These are phyloP conservation scores for Pristionchus maxplancki DNA, from an alignment of 2,888 invertebrate species.

Conservation along the genomic window DNA sequence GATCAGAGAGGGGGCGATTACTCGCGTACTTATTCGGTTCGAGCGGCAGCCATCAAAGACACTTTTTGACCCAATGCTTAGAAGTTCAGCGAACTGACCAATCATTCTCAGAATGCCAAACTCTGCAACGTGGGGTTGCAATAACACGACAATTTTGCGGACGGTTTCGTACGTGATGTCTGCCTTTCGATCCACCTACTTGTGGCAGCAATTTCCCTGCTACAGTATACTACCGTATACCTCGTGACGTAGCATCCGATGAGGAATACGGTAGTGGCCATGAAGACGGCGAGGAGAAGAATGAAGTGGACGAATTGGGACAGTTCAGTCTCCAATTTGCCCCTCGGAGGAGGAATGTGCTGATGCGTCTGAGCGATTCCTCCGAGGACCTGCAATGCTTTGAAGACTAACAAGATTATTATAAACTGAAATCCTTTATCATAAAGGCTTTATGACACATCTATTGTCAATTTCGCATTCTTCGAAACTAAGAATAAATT, in stretches of 20 bases:
- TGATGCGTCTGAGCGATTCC: slow-evolving; percentile 40
- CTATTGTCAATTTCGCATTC: not conserved
- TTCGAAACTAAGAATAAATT: too few species aligned
- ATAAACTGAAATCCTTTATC: too few species aligned
- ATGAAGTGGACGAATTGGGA: slow-evolving; percentile 55
- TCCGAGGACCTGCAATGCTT: slow-evolving; percentile 43
- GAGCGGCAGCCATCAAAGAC: not conserved
- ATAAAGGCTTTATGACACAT: not conserved
- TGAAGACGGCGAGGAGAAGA: slow-evolving; percentile 62
- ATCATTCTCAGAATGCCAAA: not conserved
- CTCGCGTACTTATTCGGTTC: not conserved
- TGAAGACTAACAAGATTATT: too few species aligned
- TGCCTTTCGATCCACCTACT: not conserved
- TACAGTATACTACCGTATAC: too few species aligned
- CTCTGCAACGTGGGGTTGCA: not conserved
- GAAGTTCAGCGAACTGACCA: not conserved
- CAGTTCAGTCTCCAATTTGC: slow-evolving; percentile 48
- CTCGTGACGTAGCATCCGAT: slow-evolving; percentile 64
- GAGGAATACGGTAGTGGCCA: slow-evolving; percentile 68
- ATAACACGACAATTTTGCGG: not conserved
- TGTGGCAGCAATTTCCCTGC: not conserved
- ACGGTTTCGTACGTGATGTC: not conserved
- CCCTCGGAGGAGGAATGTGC: slow-evolving; percentile 17
- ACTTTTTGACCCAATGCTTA: not conserved
- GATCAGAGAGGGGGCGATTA: not conserved